phyloP scores from a whole-genome alignment of 2,113 vertebrate genomes.

The Platichthys flesus region DNA sequence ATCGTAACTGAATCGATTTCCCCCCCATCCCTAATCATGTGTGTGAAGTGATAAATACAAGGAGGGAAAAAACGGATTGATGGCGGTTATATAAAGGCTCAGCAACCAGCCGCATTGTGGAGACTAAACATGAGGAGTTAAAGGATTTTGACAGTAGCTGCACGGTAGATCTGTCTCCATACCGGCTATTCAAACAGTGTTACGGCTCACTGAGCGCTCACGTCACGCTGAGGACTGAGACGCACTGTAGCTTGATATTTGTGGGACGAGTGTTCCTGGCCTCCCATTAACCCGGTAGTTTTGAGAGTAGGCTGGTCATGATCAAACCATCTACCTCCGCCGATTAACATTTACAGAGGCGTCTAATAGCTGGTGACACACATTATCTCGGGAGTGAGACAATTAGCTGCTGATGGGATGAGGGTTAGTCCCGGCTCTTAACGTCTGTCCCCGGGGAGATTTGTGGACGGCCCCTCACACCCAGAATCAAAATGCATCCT shows the following conservation, averaged over 20 bases:
- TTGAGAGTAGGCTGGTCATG: not conserved
- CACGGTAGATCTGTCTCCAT: slow-evolving; percentile 40
- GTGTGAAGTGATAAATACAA: not conserved
- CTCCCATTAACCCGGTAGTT: slow-evolving; percentile 19
- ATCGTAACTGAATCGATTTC: too few species aligned
- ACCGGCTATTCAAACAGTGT: slow-evolving; percentile 32
- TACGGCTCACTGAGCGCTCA: slow-evolving; percentile 22
- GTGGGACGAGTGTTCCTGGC: not conserved
- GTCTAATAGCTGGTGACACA: not conserved
- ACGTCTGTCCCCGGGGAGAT: too few species aligned
- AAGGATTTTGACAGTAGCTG: slow-evolving; percentile 10
- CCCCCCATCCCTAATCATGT: too few species aligned
- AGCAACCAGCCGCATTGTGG: slow-evolving; percentile 52
- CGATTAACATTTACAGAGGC: not conserved
- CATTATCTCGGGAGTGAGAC: not conserved
- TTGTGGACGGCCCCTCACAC: too few species aligned
- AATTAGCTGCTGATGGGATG: too few species aligned
- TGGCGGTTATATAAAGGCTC: slow-evolving; percentile 14
- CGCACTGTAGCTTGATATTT: not conserved
- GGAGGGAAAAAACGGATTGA: slow-evolving; percentile 6
- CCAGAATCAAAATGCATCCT: too few species aligned
- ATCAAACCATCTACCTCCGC: not conserved
- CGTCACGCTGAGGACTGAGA: slow-evolving; percentile 8
- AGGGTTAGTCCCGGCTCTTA: too few species aligned
- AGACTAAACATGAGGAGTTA: slow-evolving; percentile 50